These are phyloP conservation scores for Acanthurus leucopareius DNA, from an alignment of 2,797 vertebrate genomes.

Conservation along the genomic window DNA sequence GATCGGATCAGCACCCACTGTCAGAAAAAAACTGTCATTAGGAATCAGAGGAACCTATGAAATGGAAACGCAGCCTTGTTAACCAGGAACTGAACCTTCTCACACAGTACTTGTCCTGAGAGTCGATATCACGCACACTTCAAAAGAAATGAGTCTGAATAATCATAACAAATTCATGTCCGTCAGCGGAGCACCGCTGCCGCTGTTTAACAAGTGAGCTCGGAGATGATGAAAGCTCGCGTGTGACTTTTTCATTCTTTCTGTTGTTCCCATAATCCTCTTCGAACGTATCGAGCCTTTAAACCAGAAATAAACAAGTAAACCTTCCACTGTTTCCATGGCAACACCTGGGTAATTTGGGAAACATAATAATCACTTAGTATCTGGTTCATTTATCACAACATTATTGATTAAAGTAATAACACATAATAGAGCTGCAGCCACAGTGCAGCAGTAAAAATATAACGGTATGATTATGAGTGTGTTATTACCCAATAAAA, in stretches of 20 bases:
- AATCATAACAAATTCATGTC: neutral
- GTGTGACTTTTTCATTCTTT: neutral
- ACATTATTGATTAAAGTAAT: neutral
- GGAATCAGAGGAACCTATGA: neutral
- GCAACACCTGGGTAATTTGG: neutral
- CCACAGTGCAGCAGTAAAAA: neutral
- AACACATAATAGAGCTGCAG: neutral
- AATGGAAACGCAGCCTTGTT: slow-evolving; percentile 10
- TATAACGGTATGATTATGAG: neutral
- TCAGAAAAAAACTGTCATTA: slow-evolving; percentile 15
- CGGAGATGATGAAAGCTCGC: neutral
- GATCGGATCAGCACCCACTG: slow-evolving; percentile 21
- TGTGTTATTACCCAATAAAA: neutral
- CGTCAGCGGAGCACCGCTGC: neutral
- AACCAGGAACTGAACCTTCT: slow-evolving; percentile 7
- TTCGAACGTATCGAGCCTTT: neutral
- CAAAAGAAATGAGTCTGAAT: neutral
- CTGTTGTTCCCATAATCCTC: neutral
- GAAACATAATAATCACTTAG: slow-evolving; percentile 6
- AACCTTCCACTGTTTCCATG: slow-evolving; percentile 13
- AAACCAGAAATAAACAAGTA: neutral
- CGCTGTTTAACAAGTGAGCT: neutral
- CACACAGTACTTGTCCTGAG: neutral
- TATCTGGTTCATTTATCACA: slow-evolving; percentile 11
- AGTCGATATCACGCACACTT: neutral